Conservation (phyloP, 2,888 invertebrate species). For the Lasius fuliginosus region DNA sequence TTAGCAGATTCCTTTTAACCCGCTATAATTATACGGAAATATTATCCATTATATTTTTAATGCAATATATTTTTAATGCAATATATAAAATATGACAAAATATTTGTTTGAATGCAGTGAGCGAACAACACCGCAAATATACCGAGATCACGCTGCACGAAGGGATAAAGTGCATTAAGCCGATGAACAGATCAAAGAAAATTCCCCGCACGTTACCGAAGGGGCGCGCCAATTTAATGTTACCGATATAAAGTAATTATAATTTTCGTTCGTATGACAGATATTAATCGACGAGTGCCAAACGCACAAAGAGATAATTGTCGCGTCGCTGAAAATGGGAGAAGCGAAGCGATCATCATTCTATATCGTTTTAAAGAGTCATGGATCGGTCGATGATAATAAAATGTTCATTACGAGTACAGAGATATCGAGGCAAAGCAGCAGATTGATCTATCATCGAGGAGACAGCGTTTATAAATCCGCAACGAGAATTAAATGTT, state of each 20-base stretch:
- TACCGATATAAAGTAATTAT: conserved; percentile 51
- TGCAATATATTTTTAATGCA: background rate
- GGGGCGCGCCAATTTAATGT: conserved; percentile 37
- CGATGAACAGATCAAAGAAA: conserved; percentile 26
- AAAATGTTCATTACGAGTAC: conserved; percentile 42
- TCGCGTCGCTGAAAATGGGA: background rate
- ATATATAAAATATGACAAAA: background rate
- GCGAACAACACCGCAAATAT: background rate
- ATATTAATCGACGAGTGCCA: conserved; percentile 52
- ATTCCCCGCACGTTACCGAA: conserved; percentile 11
- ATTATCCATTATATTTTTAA: background rate
- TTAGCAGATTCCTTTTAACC: background rate
- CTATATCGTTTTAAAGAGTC: conserved; percentile 50
- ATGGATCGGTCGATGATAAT: conserved; percentile 30
- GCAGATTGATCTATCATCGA: conserved; percentile 43
- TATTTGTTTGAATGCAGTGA: conserved; percentile 18
- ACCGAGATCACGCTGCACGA: background rate
- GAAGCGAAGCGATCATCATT: conserved; percentile 30
- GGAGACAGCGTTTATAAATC: conserved; percentile 20
- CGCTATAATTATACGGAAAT: background rate
- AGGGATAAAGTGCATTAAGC: conserved; percentile 5
- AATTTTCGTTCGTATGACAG: conserved; percentile 41
- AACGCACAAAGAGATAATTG: conserved; percentile 50
- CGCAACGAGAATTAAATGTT: conserved; percentile 33
- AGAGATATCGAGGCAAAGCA: conserved; percentile 31